Evolutionary conservation across 2,113 vertebrate genomes (phyloP).

Genomic region (Mesitornis unicolor): DNA sequence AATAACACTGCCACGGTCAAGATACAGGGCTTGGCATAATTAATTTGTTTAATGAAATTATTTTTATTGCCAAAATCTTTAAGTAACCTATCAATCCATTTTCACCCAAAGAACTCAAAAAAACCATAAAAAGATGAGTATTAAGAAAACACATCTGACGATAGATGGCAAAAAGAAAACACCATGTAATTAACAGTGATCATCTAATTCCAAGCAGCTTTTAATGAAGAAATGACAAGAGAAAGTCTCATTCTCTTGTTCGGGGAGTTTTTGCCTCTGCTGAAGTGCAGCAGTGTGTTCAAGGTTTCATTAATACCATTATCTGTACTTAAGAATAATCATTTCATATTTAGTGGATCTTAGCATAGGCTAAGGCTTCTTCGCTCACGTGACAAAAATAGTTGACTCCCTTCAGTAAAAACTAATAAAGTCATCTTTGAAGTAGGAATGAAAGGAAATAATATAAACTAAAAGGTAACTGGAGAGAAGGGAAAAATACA

Average conservation of each 20-base stretch:
- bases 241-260: background rate
- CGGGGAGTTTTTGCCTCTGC: background rate
- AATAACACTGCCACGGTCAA: constrained; percentile 31
- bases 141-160: constrained; percentile 2
- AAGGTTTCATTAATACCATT: background rate
- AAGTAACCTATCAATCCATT: background rate
- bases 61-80: constrained; percentile 35
- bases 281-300: background rate
- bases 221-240: background rate
- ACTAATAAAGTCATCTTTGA: background rate
- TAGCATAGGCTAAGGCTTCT: background rate
- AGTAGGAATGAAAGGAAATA: background rate
- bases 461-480: background rate
- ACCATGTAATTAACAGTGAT: background rate
- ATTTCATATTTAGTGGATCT: background rate
- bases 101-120: background rate
- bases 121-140: background rate
- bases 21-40: background rate
- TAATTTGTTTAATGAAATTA: background rate
- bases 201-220: background rate
- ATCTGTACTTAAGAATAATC: background rate
- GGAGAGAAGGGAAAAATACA: background rate
- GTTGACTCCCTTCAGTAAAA: background rate
- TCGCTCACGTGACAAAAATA: background rate
- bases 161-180: background rate